phyloP scores from a whole-genome alignment of 2,888 invertebrate species.

The Eumerus sabulonum region DNA sequence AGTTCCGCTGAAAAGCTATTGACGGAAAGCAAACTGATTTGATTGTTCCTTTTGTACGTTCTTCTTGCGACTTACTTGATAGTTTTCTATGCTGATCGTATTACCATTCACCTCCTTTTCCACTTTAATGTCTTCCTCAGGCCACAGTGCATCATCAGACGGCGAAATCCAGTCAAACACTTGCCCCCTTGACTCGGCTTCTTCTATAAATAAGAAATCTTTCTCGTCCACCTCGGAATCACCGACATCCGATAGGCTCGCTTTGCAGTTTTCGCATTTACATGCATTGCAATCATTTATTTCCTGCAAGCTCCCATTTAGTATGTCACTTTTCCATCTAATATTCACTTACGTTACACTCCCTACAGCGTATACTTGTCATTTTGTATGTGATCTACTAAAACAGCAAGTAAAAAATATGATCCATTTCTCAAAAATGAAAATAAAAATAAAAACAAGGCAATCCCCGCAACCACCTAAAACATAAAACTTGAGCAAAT shows the following conservation, averaged over 20 bases:
- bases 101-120: slow-evolving; percentile 4
- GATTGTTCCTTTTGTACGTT: not conserved
- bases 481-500: too few relatives aligned
- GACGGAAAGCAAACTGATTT: not conserved
- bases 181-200: slow-evolving; percentile 48
- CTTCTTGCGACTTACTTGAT: slow-evolving; percentile 20
- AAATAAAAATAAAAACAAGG: not conserved
- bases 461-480: too few relatives aligned
- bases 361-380: slow-evolving; percentile 45
- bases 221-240: slow-evolving; percentile 37
- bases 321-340: too few relatives aligned
- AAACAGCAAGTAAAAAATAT: not conserved
- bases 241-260: not conserved
- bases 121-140: not conserved
- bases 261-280: slow-evolving; percentile 52
- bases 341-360: slow-evolving; percentile 42
- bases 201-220: slow-evolving; percentile 56
- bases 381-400: slow-evolving; percentile 15
- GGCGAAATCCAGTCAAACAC: slow-evolving; percentile 6
- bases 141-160: not conserved
- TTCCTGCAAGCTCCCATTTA: slow-evolving; percentile 36
- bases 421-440: not conserved
- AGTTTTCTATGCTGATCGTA: not conserved
- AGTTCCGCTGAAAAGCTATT: slow-evolving; percentile 9
- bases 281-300: slow-evolving; percentile 39